Conservation (phyloP, 2,888 invertebrate species). For the Coleophora flavipennella region DNA sequence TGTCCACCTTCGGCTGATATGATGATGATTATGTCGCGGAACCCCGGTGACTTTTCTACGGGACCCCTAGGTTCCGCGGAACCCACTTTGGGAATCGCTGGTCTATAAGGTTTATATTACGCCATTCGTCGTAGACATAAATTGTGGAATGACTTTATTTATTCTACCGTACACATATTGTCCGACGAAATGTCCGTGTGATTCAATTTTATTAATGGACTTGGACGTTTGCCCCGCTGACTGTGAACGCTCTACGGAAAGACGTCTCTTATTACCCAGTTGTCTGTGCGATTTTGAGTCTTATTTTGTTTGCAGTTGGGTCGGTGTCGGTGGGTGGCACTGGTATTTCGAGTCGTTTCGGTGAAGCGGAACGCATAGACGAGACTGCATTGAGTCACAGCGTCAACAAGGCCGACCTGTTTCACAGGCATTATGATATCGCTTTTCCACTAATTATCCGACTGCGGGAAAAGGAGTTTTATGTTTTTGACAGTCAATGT, state of each 20-base stretch:
- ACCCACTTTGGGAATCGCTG: no score
- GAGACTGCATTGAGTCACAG: conserved; percentile 61
- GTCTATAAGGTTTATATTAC: not conserved
- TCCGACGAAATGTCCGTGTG: conserved; percentile 66
- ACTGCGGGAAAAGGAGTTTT: no score
- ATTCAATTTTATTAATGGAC: conserved; percentile 73
- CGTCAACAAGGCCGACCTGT: conserved; percentile 56
- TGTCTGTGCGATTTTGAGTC: conserved; percentile 32
- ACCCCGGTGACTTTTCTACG: no score
- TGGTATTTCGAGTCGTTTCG: conserved; percentile 24
- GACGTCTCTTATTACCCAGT: conserved; percentile 36
- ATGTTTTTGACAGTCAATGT: no score
- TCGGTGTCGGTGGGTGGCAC: conserved; percentile 23
- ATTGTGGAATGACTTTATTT: conserved; percentile 37
- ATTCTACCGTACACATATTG: conserved; percentile 60
- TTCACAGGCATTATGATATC: conserved; percentile 48
- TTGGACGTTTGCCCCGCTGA: conserved; percentile 71
- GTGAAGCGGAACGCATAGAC: conserved; percentile 16
- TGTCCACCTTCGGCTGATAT: no score
- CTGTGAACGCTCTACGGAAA: conserved; percentile 55
- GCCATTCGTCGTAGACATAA: conserved; percentile 1
- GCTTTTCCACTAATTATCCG: conserved; percentile 45
- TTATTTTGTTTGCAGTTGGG: conserved; percentile 31
- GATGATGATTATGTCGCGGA: no score
- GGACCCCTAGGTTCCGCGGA: no score